Evolutionary conservation across 2,797 vertebrate genomes (phyloP), one percentile per base, ranked within the genome.

Genomic region (Hyperoplus immaculatus): DNA sequence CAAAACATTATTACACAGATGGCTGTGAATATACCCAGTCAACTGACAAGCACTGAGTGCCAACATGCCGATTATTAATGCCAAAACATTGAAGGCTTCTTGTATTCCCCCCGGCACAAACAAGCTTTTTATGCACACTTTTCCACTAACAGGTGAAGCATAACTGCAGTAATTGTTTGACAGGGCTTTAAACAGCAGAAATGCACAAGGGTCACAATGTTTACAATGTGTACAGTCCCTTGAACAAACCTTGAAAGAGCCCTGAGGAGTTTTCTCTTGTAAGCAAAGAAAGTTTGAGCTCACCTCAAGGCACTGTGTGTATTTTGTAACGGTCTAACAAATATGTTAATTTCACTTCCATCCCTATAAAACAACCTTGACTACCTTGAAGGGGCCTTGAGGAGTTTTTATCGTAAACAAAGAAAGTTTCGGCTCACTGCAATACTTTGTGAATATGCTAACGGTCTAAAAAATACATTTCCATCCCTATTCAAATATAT

Each of bases 1-100:
- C 14, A 62, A 51, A 46, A 51, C n/a, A 38, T 60, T 51, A 67
- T 63, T 21, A 38, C 16, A 79, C 38, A 56, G 62, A 18, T 54
- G 62, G 72, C 42, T 64, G 16, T 47, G 38, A 50, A 64, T 21
- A 42, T 15, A 45, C 5, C 43, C 4, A 41, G 51, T 51, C 4
- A 57, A 41, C 16, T 59, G 38, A 29, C 29, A 29, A 29, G 2
- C 29, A 2, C 29, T 29, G 29, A 29, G 29, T 29, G 29, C 29
- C 29, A 29, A 29, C 29, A 29, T 46, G 47, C 5, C 14, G 4
- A 49, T 49, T 49, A 16, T 49, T 50, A 8, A n/a, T 50, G 49
- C 49, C 6, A n/a, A 2, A 16, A 15, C 29, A 43, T 43, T 53
- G 7, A 8, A 39, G n/a, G 39, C 13, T 4, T 58, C 21, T 36